Percentiles rank a stretch among this genome's conserved stretches.
phyloP scores from a whole-genome alignment of 2,888 invertebrate genomes.

The Drosophila paucipuncta region DNA sequence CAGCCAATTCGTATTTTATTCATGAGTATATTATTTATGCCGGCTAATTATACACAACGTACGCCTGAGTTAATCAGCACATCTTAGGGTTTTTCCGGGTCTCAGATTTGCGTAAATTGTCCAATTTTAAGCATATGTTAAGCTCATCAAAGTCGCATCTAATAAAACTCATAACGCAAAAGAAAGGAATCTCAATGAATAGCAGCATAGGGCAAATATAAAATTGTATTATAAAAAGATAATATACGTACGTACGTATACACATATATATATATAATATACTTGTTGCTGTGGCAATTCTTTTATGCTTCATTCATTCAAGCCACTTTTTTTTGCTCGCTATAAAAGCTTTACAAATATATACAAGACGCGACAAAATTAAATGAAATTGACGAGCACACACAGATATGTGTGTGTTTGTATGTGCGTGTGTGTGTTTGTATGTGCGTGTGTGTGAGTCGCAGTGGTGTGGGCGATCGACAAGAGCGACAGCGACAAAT shows the following conservation, averaged over 20 bases:
- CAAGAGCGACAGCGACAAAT: conserved; percentile 54
- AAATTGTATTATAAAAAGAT: conserved; percentile 10
- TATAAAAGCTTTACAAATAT: conserved; percentile 43
- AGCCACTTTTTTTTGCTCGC: conserved; percentile 52
- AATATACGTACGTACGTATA: background rate
- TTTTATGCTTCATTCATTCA: conserved; percentile 60
- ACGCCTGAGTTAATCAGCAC: background rate
- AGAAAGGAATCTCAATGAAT: conserved; percentile 32
- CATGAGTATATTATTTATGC: background rate
- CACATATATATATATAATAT: conserved; percentile 14
- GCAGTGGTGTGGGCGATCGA: conserved; percentile 48
- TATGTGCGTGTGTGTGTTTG: background rate
- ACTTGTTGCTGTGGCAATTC: conserved; percentile 32
- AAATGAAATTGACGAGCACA: conserved; percentile 67
- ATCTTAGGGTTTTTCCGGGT: background rate
- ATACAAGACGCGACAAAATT: conserved; percentile 58
- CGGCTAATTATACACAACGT: background rate
- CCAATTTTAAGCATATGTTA: conserved; percentile 1
- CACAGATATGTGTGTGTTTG: background rate
- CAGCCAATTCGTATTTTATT: background rate
- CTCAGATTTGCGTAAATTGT: background rate
- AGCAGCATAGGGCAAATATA: conserved; percentile 12
- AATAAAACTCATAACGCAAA: conserved; percentile 15
- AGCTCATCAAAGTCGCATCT: background rate
- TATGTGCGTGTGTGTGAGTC: conserved; percentile 2